Percentiles rank a stretch among this genome's conserved stretches.
These are phyloP conservation scores for Harpalus rufipes DNA, from an alignment of 2,888 invertebrate species.

Conservation along the genomic window DNA sequence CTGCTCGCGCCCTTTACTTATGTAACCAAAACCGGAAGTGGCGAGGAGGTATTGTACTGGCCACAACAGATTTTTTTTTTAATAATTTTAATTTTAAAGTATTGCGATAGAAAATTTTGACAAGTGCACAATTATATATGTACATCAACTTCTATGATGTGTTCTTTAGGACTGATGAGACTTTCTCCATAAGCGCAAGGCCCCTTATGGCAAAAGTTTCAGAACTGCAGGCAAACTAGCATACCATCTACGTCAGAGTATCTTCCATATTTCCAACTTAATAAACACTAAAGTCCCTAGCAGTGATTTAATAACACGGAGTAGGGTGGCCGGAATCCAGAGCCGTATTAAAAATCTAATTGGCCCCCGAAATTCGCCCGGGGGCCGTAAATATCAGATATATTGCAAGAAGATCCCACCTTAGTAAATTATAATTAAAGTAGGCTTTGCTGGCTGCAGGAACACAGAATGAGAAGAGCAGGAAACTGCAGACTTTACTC, in stretches of 20 bases:
- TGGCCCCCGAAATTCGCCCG: conserved; percentile 61
- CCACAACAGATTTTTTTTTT: too few species aligned
- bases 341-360: conserved; percentile 65
- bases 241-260: conserved; percentile 15
- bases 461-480: neutral
- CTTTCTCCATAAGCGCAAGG: too few species aligned
- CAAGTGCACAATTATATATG: too few species aligned
- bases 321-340: conserved; percentile 55
- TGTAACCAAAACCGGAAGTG: too few species aligned
- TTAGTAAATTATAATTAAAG: conserved; percentile 63
- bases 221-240: conserved; percentile 4
- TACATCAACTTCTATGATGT: too few species aligned
- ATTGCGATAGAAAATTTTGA: too few species aligned
- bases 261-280: conserved; percentile 54
- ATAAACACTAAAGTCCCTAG: conserved; percentile 57
- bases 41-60: too few species aligned
- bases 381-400: conserved; percentile 62
- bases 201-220: neutral
- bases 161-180: too few species aligned
- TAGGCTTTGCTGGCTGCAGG: conserved; percentile 31
- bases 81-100: too few species aligned
- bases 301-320: conserved; percentile 63
- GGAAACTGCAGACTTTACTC: conserved; percentile 5
- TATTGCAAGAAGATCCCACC: conserved; percentile 64
- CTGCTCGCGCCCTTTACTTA: too few species aligned